Evolutionary conservation across 1,140 invertebrate species (phyloP).

Genomic region (Scaptomyza montana): DNA sequence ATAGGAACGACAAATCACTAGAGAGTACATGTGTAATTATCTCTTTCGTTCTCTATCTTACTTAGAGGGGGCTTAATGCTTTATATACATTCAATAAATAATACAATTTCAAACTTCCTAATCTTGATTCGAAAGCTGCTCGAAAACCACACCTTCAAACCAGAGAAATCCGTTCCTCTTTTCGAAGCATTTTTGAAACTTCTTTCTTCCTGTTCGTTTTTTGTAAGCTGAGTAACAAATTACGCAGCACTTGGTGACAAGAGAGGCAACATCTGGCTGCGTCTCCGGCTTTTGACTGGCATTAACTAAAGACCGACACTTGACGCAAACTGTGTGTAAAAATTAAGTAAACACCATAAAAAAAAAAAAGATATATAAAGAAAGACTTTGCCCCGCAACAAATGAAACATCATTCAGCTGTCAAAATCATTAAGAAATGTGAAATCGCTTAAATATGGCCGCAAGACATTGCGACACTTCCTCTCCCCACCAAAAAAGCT

Average conservation of each 20-base stretch:
- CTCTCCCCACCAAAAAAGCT: background rate
- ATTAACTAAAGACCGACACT: conserved; percentile 76
- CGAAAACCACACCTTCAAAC: too few species aligned
- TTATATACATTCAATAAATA: too few species aligned
- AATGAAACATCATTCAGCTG: conserved; percentile 80
- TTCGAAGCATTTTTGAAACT: background rate
- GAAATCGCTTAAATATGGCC: conserved; percentile 75
- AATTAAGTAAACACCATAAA: conserved; percentile 52
- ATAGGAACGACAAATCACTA: background rate
- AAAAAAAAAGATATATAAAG: too few species aligned
- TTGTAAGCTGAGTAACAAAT: conserved; percentile 30
- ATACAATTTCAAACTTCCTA: too few species aligned
- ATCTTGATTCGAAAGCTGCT: too few species aligned
- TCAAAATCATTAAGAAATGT: conserved; percentile 80
- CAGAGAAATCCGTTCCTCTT: too few species aligned
- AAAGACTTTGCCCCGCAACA: conserved; percentile 36
- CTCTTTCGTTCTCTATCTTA: too few species aligned
- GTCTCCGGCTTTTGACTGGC: conserved; percentile 55
- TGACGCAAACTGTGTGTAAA: conserved; percentile 62
- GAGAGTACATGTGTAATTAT: too few species aligned
- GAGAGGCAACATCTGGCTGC: conserved; percentile 18
- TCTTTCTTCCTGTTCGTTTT: background rate
- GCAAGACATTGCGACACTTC: conserved; percentile 18
- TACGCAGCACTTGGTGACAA: conserved; percentile 3
- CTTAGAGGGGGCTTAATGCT: background rate